phyloP scores from a whole-genome alignment of 1,140 invertebrate genomes.

The Ectropis grisescens region DNA sequence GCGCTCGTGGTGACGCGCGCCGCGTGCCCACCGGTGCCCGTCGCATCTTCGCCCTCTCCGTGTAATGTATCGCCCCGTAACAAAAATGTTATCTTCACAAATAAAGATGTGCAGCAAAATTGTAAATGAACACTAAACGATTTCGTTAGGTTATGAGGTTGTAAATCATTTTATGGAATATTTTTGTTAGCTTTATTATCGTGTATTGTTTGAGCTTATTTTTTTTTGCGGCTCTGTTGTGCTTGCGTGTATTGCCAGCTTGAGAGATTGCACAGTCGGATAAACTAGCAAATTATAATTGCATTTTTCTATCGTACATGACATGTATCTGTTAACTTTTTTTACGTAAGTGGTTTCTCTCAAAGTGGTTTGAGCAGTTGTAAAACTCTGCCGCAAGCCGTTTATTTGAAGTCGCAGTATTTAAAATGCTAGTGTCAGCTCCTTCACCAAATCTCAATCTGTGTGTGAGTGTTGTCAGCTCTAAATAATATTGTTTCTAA shows the following conservation, averaged over 20 bases:
- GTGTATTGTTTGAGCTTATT: conserved; percentile 44
- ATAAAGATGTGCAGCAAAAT: conserved; percentile 28
- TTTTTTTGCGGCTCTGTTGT: conserved; percentile 21
- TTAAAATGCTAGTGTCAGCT: conserved; percentile 44
- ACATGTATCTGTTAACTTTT: no score
- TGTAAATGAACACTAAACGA: conserved; percentile 45
- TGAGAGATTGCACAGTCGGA: no score
- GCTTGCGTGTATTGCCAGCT: no score
- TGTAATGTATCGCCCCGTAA: conserved; percentile 46
- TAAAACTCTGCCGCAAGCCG: conserved; percentile 7
- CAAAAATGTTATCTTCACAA: conserved; percentile 1
- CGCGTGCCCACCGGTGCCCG: no score
- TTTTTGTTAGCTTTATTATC: conserved; percentile 65
- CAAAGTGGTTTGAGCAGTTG: no score
- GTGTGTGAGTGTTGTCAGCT: conserved; percentile 42
- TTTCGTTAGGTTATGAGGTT: conserved; percentile 66
- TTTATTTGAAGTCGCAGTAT: conserved; percentile 25
- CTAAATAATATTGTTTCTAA: conserved; percentile 32
- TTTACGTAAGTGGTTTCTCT: no score
- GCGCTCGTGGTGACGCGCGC: no score
- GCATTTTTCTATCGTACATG: no score
- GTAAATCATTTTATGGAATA: conserved; percentile 66
- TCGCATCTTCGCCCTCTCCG: conserved; percentile 13
- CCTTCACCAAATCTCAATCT: conserved; percentile 6
- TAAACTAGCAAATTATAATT: no score